Percentiles rank a stretch among this genome's conserved stretches.
phyloP scores from a whole-genome alignment of 2,113 vertebrate species.

The Oriolus oriolus region DNA sequence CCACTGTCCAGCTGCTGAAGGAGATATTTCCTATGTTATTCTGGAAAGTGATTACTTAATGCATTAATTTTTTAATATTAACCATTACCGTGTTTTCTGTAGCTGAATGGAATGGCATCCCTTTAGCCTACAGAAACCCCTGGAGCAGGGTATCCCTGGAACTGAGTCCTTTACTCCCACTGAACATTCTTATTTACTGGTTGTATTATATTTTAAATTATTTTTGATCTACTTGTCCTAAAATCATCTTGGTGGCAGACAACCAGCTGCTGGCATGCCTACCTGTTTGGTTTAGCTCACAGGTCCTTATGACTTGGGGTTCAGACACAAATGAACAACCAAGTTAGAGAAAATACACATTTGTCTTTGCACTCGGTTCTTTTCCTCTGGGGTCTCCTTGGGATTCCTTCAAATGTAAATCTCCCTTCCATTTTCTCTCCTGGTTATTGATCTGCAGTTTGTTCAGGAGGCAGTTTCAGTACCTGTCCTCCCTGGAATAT shows the following conservation, averaged over 20 bases:
- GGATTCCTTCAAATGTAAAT: conserved; percentile 1
- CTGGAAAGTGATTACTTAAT: background rate
- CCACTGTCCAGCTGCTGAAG: background rate
- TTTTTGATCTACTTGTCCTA: background rate
- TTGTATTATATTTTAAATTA: background rate
- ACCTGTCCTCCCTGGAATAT: background rate
- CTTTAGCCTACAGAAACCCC: background rate
- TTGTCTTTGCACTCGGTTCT: background rate
- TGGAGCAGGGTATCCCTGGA: background rate
- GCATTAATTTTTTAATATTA: background rate
- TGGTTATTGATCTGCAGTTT: background rate
- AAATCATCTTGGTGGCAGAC: background rate
- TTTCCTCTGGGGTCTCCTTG: background rate
- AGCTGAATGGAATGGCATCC: background rate
- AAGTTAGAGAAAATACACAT: background rate
- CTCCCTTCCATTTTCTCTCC: background rate
- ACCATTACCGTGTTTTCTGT: background rate
- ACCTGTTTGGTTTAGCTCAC: background rate
- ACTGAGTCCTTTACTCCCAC: background rate
- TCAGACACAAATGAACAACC: background rate
- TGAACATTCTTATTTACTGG: background rate
- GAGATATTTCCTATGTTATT: background rate
- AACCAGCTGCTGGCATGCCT: background rate
- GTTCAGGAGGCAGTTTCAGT: background rate
- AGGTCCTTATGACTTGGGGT: background rate